Conservation (phyloP, 2,797 vertebrate genomes). For the Phoxinus dragarum region DNA sequence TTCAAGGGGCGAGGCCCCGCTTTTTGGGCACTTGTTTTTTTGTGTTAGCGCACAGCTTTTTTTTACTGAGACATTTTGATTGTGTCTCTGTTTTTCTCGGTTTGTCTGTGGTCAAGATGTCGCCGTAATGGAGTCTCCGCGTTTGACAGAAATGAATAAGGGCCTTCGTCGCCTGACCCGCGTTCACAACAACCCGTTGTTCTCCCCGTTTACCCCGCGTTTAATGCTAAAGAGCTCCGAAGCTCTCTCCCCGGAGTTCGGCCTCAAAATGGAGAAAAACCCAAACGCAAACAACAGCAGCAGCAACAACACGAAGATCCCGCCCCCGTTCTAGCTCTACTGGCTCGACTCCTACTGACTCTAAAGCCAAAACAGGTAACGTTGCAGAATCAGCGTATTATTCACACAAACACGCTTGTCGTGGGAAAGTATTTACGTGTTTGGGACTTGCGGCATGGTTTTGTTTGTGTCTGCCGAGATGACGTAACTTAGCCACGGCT, state of each 20-base stretch:
- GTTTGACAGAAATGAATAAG: constrained; percentile 91
- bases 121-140: constrained; percentile 94
- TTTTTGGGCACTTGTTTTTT: constrained; percentile 72
- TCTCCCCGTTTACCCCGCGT: constrained; percentile 71
- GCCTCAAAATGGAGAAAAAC: constrained; percentile 86
- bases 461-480: constrained; percentile 17
- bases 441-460: neutral
- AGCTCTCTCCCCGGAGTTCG: constrained; percentile 82
- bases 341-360: constrained; percentile 86
- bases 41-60: constrained; percentile 38
- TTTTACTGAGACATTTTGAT: constrained; percentile 77
- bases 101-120: constrained; percentile 86
- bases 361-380: constrained; percentile 94
- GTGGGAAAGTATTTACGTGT: neutral
- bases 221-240: constrained; percentile 79
- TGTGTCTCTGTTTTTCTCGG: constrained; percentile 77
- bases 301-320: constrained; percentile 78
- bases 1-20: constrained; percentile 76
- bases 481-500: constrained; percentile 7
- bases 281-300: constrained; percentile 79
- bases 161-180: constrained; percentile 87
- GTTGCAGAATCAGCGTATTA: neutral
- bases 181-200: constrained; percentile 77
- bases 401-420: neutral
- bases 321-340: constrained; percentile 89